Conservation (phyloP, 2,113 vertebrate genomes). For the Brienomyrus longianalis region DNA sequence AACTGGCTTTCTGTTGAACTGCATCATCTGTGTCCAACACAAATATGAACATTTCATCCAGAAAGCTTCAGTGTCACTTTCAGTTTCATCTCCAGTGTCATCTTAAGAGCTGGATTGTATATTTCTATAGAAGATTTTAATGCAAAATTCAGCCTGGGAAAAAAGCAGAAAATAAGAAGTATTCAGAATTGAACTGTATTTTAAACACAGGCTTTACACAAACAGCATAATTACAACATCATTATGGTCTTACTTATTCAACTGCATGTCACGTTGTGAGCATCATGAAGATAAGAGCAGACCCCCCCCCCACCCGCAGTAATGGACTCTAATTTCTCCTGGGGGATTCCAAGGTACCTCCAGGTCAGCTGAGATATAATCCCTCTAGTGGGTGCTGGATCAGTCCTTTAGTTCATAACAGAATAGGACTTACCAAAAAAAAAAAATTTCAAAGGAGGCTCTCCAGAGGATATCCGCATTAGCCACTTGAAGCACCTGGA, state of each 20-base stretch:
- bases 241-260: not conserved
- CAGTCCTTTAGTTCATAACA: not conserved
- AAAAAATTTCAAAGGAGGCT: not conserved
- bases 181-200: not conserved
- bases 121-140: not conserved
- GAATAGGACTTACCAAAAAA: not conserved
- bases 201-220: not conserved
- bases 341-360: not conserved
- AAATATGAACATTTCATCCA: not conserved
- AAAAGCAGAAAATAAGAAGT: not conserved
- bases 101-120: not conserved
- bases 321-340: not conserved
- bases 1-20: not conserved
- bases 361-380: not conserved
- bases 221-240: not conserved
- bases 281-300: not conserved
- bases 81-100: not conserved
- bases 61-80: not conserved
- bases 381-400: not conserved
- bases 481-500: not conserved
- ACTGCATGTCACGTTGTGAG: not conserved
- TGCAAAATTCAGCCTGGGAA: not conserved
- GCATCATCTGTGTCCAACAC: not conserved
- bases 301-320: not conserved
- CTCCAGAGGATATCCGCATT: not conserved